Conservation (phyloP, 2,797 vertebrate genomes). For the Sebastes goodei region DNA sequence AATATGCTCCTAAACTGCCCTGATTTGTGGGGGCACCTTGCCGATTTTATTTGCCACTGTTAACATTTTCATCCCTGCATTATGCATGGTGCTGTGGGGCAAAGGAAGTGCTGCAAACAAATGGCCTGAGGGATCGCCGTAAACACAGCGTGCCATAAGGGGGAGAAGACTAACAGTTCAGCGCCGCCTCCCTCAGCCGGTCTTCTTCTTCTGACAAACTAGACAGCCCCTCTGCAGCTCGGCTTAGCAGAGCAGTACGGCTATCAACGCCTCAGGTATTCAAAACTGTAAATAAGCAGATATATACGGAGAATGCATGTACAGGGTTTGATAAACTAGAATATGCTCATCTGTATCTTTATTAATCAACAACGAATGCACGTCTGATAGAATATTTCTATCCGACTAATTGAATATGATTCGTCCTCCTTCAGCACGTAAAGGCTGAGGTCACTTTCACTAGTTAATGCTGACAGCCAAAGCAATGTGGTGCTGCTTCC, state of each 20-base stretch:
- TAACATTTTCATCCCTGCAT: slow-evolving; percentile 89
- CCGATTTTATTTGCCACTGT: slow-evolving; percentile 89
- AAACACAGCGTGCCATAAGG: slow-evolving; percentile 78
- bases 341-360: slow-evolving; percentile 60
- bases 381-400: slow-evolving; percentile 67
- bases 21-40: slow-evolving; percentile 90
- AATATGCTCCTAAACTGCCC: slow-evolving; percentile 87
- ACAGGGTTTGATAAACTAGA: slow-evolving; percentile 37
- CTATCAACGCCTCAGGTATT: slow-evolving; percentile 21
- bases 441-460: slow-evolving; percentile 74
- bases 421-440: slow-evolving; percentile 62
- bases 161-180: slow-evolving; percentile 73
- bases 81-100: slow-evolving; percentile 85
- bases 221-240: slow-evolving; percentile 49
- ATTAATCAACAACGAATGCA: slow-evolving; percentile 70
- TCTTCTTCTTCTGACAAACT: slow-evolving; percentile 52
- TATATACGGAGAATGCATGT: not conserved
- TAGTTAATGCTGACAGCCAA: slow-evolving; percentile 81
- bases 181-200: slow-evolving; percentile 50
- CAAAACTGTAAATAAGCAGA: slow-evolving; percentile 15
- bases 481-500: slow-evolving; percentile 71
- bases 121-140: slow-evolving; percentile 83
- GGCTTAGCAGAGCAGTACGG: slow-evolving; percentile 16
- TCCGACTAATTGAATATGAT: slow-evolving; percentile 75
- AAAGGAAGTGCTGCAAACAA: slow-evolving; percentile 86